These are phyloP conservation scores for Trialeurodes vaporariorum DNA, from an alignment of 1,140 invertebrate species.

Conservation along the genomic window DNA sequence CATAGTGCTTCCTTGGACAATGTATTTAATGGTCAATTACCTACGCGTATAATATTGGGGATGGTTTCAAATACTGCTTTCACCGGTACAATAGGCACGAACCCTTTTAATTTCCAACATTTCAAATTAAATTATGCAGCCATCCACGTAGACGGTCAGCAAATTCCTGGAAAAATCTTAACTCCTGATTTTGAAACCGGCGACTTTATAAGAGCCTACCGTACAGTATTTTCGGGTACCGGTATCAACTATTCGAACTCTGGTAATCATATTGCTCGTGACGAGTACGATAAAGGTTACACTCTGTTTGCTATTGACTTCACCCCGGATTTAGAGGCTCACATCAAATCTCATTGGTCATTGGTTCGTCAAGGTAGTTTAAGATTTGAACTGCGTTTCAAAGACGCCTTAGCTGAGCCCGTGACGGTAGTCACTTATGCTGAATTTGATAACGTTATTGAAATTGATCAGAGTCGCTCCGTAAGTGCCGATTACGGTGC, in stretches of 20 bases:
- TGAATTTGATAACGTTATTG: constrained; percentile 30
- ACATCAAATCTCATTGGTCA: constrained; percentile 31
- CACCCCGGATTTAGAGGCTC: constrained; percentile 33
- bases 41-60: constrained; percentile 16
- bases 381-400: constrained; percentile 29
- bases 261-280: constrained; percentile 23
- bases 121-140: constrained; percentile 25
- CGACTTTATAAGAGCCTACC: constrained; percentile 24
- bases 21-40: no score
- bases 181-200: constrained; percentile 20
- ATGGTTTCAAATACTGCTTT: constrained; percentile 19
- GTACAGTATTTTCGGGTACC: constrained; percentile 34
- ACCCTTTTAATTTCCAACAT: constrained; percentile 20
- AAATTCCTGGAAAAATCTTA: constrained; percentile 24
- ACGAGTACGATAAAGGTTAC: constrained; percentile 23
- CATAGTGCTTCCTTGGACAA: constrained; percentile 29
- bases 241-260: constrained; percentile 28
- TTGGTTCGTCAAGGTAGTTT: constrained; percentile 27
- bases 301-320: constrained; percentile 29
- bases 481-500: constrained; percentile 24
- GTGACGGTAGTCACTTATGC: constrained; percentile 31
- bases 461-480: constrained; percentile 27
- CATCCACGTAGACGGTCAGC: constrained; percentile 30
- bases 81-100: constrained; percentile 8
- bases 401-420: constrained; percentile 22